A percentile compares a stretch with the other conserved stretches of the same genome.
Conservation (phyloP, 2,113 vertebrate species). For the Dipodomys merriami region DNA sequence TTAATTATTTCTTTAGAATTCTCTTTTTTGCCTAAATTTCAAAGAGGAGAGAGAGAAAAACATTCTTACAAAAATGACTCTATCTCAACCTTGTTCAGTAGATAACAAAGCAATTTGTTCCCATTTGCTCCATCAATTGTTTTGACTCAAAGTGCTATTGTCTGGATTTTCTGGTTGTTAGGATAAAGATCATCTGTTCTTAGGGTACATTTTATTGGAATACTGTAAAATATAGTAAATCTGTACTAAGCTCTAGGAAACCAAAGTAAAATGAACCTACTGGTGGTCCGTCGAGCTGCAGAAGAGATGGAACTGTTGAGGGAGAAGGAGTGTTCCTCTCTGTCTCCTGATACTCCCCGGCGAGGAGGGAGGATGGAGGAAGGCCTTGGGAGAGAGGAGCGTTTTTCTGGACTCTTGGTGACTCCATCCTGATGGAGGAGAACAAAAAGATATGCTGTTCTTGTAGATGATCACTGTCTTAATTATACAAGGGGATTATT, state of each 20-base stretch:
- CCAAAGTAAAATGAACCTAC: conserved; percentile 85
- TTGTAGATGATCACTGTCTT: not conserved
- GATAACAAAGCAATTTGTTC: not conserved
- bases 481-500: conserved; percentile 9
- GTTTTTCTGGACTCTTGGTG: conserved; percentile 94
- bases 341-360: conserved; percentile 89
- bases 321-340: conserved; percentile 95
- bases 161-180: conserved; percentile 29
- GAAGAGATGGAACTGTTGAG: conserved; percentile 95
- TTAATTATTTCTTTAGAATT: conserved; percentile 11
- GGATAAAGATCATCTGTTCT: not conserved
- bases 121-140: not conserved
- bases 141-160: conserved; percentile 26
- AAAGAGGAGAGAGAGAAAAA: conserved; percentile 2
- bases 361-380: conserved; percentile 93
- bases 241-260: not conserved
- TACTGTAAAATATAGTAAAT: not conserved
- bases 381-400: conserved; percentile 93
- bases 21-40: not conserved
- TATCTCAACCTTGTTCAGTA: not conserved
- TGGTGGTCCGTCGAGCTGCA: conserved; percentile 94
- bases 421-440: conserved; percentile 90
- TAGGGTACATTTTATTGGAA: conserved; percentile 15
- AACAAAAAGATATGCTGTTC: conserved; percentile 41
- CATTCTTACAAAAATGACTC: conserved; percentile 3